phyloP scores from a whole-genome alignment of 2,797 vertebrate species.

The Tenualosa thibaudeaui region DNA sequence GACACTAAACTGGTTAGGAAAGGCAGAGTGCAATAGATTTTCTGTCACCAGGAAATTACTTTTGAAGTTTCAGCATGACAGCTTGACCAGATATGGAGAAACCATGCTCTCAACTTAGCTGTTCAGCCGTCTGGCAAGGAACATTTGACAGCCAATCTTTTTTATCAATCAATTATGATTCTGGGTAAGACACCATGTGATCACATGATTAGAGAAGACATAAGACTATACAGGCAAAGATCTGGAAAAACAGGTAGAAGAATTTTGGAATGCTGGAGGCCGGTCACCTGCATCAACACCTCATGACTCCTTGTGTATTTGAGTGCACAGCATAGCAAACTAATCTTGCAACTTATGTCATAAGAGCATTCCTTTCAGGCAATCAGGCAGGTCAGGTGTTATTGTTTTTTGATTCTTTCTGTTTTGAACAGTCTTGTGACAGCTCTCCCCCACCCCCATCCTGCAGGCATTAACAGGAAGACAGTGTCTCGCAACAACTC shows the following conservation, averaged over 20 bases:
- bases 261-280: constrained; percentile 50
- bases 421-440: background rate
- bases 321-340: background rate
- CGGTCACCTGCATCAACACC: background rate
- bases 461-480: constrained; percentile 60
- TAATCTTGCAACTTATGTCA: background rate
- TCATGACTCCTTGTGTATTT: constrained; percentile 22
- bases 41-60: background rate
- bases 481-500: constrained; percentile 60
- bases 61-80: background rate
- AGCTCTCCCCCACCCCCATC: background rate
- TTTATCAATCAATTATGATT: background rate
- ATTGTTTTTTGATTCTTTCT: background rate
- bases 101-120: background rate
- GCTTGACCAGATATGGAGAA: background rate
- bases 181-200: background rate
- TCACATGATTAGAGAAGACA: constrained; percentile 26
- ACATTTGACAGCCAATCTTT: background rate
- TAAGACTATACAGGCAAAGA: constrained; percentile 30
- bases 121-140: background rate
- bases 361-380: constrained; percentile 40
- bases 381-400: constrained; percentile 47
- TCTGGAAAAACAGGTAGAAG: constrained; percentile 63
- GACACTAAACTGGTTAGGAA: background rate
- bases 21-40: too few relatives aligned